phyloP scores from a whole-genome alignment of 2,888 invertebrate species.

The Kryphioiulus occultus region DNA sequence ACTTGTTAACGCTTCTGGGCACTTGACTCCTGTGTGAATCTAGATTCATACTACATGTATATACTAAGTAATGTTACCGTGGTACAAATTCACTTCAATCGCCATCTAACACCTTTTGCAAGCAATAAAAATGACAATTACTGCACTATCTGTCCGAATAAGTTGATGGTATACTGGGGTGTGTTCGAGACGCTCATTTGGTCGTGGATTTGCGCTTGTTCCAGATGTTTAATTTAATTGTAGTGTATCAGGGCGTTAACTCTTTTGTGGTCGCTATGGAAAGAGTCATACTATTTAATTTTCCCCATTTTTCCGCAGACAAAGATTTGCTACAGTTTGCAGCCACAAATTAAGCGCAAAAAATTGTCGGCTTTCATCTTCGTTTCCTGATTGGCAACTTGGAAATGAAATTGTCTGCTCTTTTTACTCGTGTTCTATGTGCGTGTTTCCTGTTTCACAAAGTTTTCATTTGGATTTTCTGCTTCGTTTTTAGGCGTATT shows the following conservation, averaged over 20 bases:
- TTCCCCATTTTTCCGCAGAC: background rate
- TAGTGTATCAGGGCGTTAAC: background rate
- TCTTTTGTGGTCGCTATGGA: background rate
- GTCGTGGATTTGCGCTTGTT: background rate
- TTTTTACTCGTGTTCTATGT: background rate
- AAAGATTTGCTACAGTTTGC: background rate
- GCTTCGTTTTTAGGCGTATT: background rate
- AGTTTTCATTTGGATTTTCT: constrained; percentile 25
- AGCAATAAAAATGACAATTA: background rate
- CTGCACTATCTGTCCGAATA: no score
- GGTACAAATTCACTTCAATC: no score
- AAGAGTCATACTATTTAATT: background rate
- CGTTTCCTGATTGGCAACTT: constrained; percentile 31
- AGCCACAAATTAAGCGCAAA: background rate
- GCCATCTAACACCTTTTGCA: no score
- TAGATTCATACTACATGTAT: no score
- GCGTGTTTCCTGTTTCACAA: background rate
- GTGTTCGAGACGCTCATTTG: no score
- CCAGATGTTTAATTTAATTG: background rate
- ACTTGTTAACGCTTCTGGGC: no score
- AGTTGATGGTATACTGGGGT: background rate
- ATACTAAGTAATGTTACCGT: no score
- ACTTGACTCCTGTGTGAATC: no score
- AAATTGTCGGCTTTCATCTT: constrained; percentile 18
- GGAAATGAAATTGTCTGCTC: constrained; percentile 1